Percentiles rank a stretch among this genome's conserved stretches.
Evolutionary conservation across 1,140 invertebrate species (phyloP).

Genomic region (Globodera rostochiensis): DNA sequence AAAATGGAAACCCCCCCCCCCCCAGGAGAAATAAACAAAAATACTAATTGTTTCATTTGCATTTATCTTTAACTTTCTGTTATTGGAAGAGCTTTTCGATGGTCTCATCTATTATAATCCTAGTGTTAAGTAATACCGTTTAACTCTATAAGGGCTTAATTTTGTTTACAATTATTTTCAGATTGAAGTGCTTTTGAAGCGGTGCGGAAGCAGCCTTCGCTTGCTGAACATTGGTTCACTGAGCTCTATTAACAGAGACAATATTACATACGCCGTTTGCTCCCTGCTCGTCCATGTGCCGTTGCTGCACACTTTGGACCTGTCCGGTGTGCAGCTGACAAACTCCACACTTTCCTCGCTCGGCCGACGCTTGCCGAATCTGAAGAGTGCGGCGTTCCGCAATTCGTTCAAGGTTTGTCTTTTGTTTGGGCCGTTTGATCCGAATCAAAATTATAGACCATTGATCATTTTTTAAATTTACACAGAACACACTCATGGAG

Average conservation of each 20-base stretch:
- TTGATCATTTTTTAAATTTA: no score
- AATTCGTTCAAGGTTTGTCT: conserved; percentile 25
- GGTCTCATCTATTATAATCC: no score
- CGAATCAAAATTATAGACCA: background rate
- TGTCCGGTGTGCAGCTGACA: conserved; percentile 20
- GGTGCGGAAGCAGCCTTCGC: conserved; percentile 5
- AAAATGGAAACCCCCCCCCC: no score
- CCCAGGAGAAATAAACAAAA: no score
- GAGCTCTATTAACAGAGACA: background rate
- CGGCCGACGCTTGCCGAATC: conserved; percentile 9
- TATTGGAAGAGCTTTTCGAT: no score
- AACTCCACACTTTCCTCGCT: conserved; percentile 23
- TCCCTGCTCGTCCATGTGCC: conserved; percentile 8
- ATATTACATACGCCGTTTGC: conserved; percentile 20
- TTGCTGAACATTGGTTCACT: conserved; percentile 12
- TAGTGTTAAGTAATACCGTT: no score
- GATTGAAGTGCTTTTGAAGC: conserved; percentile 26
- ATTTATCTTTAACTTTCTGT: background rate
- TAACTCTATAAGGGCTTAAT: background rate
- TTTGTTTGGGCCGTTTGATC: background rate
- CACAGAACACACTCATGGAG: conserved; percentile 23
- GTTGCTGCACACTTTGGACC: conserved; percentile 9
- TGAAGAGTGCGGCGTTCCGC: conserved; percentile 13
- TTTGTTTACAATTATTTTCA: background rate
- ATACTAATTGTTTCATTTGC: background rate